Evolutionary conservation across 2,888 invertebrate species (phyloP), one percentile per base, ranked within the genome.

Genomic region (Zootermopsis nevadensis): DNA sequence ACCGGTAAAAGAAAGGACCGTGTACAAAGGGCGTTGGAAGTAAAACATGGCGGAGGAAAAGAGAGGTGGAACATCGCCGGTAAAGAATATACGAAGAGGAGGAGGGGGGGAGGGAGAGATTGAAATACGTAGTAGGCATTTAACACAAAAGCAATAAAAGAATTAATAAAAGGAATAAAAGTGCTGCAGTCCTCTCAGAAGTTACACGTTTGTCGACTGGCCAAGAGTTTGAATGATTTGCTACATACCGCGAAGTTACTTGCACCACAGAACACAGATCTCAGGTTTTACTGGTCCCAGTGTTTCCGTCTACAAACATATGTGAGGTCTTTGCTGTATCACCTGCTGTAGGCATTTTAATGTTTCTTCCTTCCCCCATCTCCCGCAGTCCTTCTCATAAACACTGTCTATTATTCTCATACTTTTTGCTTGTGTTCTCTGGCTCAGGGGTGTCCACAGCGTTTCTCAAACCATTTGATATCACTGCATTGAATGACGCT

Each of bases 251-350:
- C 67, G 38, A 77, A 48, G 48, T 48, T 48, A 60, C 60, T 60
- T 60, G n/a, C 27, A n/a, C 12, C n/a, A 27, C 60, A 60, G n/a
- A 60, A 60, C 60, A 60, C 80, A 38, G 27, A n/a, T n/a, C n/a
- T n/a, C n/a, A n/a, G n/a, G n/a, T n/a, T n/a, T n/a, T n/a, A 22
- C 55, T 10, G 67, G 19, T 38, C 35, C 53, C 24, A 35, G 80
- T 80, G 53, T 42, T 42, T 53, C 53, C 67, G 53, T 81, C 72
- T 67, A 81, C 81, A 81, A 81, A 81, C 81, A 81, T 42, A 42
- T 33, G n/a, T 33, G n/a, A 22, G 79, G 60, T 60, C 60, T 60
- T 48, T 60, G 60, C 60, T 60, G 30, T 60, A n/a, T 33, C 79
- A 79, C 79, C 55, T 55, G 55, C 33, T 53, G 33, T 24, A 8